phyloP scores from a whole-genome alignment of 1,140 invertebrate genomes.

The Philotrypesis tridentata region DNA sequence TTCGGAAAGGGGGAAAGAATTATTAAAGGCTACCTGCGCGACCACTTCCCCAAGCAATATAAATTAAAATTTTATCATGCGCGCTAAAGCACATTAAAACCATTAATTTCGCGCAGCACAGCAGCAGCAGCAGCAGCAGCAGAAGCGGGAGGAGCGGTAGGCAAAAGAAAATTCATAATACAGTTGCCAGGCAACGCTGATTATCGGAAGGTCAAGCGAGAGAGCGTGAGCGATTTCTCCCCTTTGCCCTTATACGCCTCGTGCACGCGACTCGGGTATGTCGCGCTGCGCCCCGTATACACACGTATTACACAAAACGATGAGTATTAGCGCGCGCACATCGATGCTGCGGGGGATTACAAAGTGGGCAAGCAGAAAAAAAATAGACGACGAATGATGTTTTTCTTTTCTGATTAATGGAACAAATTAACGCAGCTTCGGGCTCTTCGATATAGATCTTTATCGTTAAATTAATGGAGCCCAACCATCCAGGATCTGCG shows the following conservation, averaged over 20 bases:
- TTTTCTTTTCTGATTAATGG: background rate
- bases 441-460: background rate
- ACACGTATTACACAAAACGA: background rate
- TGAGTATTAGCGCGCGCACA: background rate
- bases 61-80: background rate
- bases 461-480: background rate
- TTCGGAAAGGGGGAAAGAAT: background rate
- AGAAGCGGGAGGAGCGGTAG: too few relatives aligned
- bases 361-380: too few relatives aligned
- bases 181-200: background rate
- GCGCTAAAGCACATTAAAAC: background rate
- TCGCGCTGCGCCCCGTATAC: background rate
- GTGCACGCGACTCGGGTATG: background rate
- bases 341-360: background rate
- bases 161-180: background rate
- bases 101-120: background rate
- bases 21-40: background rate
- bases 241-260: background rate
- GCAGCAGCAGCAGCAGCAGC: too few relatives aligned
- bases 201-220: background rate
- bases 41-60: background rate
- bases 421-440: too few relatives aligned
- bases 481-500: too few relatives aligned
- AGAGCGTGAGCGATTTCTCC: background rate
- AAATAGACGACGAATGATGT: background rate